Percentiles rank a stretch among this genome's conserved stretches.
These are phyloP conservation scores for Taeniopygia guttata DNA, from an alignment of 2,797 vertebrate genomes.

Conservation along the genomic window DNA sequence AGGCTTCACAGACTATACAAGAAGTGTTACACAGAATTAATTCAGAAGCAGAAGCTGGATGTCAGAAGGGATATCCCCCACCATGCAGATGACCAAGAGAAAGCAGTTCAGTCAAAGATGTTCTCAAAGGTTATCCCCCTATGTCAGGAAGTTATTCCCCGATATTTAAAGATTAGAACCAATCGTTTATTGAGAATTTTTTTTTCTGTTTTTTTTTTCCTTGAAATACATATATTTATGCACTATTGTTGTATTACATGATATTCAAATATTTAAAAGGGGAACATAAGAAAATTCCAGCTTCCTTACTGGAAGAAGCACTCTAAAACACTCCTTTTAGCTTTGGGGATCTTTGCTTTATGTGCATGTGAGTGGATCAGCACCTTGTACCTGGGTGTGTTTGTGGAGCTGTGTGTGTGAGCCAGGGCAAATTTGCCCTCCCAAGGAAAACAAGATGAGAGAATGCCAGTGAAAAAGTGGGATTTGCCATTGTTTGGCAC, in stretches of 20 bases:
- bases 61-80: not conserved
- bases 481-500: not conserved
- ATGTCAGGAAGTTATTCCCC: not conserved
- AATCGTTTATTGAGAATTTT: not conserved
- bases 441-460: not conserved
- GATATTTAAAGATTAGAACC: not conserved
- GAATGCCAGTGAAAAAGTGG: not conserved
- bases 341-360: not conserved
- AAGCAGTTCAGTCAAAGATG: not conserved
- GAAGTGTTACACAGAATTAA: not conserved
- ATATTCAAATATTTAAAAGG: not conserved
- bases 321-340: not conserved
- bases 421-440: not conserved
- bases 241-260: fast-evolving
- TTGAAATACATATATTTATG: not conserved
- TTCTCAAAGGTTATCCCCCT: not conserved
- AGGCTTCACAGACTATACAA: not conserved
- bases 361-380: not conserved
- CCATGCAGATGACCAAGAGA: not conserved
- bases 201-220: not conserved
- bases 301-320: not conserved
- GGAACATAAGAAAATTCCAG: not conserved
- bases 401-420: not conserved
- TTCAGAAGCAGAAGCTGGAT: not conserved
- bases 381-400: fast-evolving